Base-by-base conservation (phyloP, 2,113 vertebrate species). In the Sialia sialis region DNA sequence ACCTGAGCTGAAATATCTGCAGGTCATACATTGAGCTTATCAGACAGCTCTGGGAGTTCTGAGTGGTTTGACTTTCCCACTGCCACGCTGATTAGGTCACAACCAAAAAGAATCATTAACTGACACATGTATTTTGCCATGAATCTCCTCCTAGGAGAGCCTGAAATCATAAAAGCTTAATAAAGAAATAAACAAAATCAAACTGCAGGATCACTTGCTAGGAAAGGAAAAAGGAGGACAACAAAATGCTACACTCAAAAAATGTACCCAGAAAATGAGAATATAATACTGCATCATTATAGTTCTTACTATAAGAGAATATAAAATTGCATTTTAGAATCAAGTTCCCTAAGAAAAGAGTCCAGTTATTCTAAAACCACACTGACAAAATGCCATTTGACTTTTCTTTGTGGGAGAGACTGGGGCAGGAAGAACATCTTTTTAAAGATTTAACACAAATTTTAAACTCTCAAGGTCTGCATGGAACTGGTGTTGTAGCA, bases 1-100 rank as follows among this genome's bases (percentile, higher is more conserved):
- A 87, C 97, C 96, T 4, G 97, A 98, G 36, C 97, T 99, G 66
- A 99, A 98, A 91, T 99, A 99, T n/a, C 98, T 99, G 56, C 99
- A 99, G 99, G 99, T 99, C 93, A 95, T 76, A 86, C 13, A 67
- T 4, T 44, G 63, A 78, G 75, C 12, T 48, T 54, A 55, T 15
- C 5, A 64, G 2, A 66, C 69, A 72, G 13, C 10, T 83, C 63
- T 56, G n/a, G 13, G 22, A 29, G 8, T 77, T 69, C 46, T 0
- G 2, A 22, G 5, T 19, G 79, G 26, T 51, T 73, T 78, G 44
- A 41, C 20, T 52, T 75, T 41, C 14, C 38, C 55, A 59, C 41
- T 51, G 9, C 11, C 23, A 63, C 23, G 30, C 10, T 43, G 12
- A 64, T 72, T 36, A 72, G 30, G 29, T 41, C 39, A 60, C 19